Evolutionary conservation across 2,888 invertebrate genomes (phyloP), one percentile per base, ranked within the genome.

Genomic region (Ischnus inquisitorius): DNA sequence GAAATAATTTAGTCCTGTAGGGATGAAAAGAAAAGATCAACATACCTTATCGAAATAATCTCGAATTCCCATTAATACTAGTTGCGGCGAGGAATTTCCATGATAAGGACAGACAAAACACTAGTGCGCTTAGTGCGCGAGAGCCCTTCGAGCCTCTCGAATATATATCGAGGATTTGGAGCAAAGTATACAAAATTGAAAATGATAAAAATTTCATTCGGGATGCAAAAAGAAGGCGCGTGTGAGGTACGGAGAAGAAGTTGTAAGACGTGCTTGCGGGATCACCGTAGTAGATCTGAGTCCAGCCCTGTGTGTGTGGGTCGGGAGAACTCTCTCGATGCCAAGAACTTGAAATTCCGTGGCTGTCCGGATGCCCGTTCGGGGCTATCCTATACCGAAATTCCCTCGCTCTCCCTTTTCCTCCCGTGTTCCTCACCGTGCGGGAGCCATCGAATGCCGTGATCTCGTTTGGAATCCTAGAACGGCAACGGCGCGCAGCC

Each of bases 341-440:
- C 83, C 83, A 84, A 84, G 78, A 84, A 84, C 83, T 84, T 84
- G 80, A 84, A 78, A 78, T 84, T 84, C 83, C 77, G 22, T 54
- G 62, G 54, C 68, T 43, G 74, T 77, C 80, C 80, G 83, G 74
- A 77, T 84, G 62, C 77, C 64, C 72, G 69, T 60, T 71, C 51
- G 76, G 1, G 16, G 79, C 67, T 78, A 74, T 80, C 68, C 80
- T 14, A n/a, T n/a, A 34, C 67, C 48, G 83, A 80, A 78, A 84
- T 77, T 79, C 67, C 25, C 57, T 28, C 28, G 14, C 60, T 19
- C 19, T 48, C 46, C 19, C 19, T 54, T 43, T 60, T 46, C 41
- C 16, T 48, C 25, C 28, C 51, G 22, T 16, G 41, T 3, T 28
- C 48, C 34, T 34, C 34, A 34, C 34, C 34, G 34, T 22, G 34